Conservation (phyloP, 1,140 invertebrate genomes). For the Lepidurus packardi region DNA sequence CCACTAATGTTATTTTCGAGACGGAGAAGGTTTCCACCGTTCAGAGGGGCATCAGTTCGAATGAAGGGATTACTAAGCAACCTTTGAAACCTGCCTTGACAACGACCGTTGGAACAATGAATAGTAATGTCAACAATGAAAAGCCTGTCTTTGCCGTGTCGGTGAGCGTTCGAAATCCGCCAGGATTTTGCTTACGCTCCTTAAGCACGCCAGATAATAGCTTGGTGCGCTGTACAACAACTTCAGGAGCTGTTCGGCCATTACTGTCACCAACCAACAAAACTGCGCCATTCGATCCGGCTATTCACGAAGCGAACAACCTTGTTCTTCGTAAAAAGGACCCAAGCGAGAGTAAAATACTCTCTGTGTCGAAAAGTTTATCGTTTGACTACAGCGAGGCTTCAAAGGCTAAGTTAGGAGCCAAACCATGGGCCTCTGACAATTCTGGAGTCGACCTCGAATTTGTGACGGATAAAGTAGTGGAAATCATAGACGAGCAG, state of each 20-base stretch:
- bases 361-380: neutral
- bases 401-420: neutral
- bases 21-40: neutral
- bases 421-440: neutral
- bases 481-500: conserved; percentile 23
- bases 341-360: neutral
- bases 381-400: neutral
- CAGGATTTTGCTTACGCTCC: neutral
- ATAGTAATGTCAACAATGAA: neutral
- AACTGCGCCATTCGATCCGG: neutral
- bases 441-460: conserved; percentile 8
- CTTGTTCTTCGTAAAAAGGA: neutral
- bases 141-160: neutral
- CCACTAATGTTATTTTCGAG: neutral
- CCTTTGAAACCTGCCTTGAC: neutral
- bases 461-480: neutral
- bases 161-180: neutral
- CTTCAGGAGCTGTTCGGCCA: neutral
- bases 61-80: neutral
- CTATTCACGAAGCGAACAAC: neutral
- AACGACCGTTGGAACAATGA: neutral
- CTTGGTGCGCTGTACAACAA: neutral
- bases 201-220: neutral
- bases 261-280: neutral
- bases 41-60: neutral